Evolutionary conservation across 2,113 vertebrate species (phyloP).

Genomic region (Centrocercus urophasianus): DNA sequence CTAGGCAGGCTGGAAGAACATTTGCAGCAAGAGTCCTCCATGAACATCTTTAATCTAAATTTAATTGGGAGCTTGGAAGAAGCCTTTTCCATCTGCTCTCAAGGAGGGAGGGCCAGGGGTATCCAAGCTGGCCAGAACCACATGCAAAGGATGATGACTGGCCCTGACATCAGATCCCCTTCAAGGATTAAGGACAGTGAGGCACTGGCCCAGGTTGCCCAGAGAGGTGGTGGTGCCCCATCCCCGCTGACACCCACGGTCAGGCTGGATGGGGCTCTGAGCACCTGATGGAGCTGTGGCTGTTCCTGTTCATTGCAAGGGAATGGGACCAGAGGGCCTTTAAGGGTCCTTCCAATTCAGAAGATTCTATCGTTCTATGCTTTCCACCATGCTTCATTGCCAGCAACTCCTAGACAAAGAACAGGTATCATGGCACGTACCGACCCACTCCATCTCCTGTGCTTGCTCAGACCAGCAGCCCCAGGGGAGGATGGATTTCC

Average conservation of each 20-base stretch:
- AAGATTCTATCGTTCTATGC: too few relatives aligned
- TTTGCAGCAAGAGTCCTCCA: neutral
- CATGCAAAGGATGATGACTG: fast-evolving
- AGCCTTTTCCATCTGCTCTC: slow-evolving; percentile 16
- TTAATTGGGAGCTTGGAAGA: neutral
- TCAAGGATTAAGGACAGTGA: neutral
- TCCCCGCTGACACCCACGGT: too few relatives aligned
- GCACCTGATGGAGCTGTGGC: too few relatives aligned
- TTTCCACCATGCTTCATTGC: neutral
- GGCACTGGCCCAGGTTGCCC: too few relatives aligned
- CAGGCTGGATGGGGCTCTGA: too few relatives aligned
- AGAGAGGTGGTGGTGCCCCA: too few relatives aligned
- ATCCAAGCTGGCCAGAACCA: neutral
- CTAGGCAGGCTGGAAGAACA: neutral
- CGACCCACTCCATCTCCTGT: neutral
- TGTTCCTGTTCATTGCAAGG: too few relatives aligned
- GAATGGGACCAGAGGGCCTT: too few relatives aligned
- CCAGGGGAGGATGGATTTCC: slow-evolving; percentile 47
- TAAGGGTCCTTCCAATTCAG: too few relatives aligned
- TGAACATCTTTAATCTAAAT: neutral
- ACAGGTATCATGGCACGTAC: fast-evolving
- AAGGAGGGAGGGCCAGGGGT: neutral
- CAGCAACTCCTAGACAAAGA: neutral
- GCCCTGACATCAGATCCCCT: neutral
- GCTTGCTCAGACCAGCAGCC: neutral